Evolutionary conservation across 2,888 invertebrate species (phyloP).

Genomic region (Chrysomela aeneicollis): DNA sequence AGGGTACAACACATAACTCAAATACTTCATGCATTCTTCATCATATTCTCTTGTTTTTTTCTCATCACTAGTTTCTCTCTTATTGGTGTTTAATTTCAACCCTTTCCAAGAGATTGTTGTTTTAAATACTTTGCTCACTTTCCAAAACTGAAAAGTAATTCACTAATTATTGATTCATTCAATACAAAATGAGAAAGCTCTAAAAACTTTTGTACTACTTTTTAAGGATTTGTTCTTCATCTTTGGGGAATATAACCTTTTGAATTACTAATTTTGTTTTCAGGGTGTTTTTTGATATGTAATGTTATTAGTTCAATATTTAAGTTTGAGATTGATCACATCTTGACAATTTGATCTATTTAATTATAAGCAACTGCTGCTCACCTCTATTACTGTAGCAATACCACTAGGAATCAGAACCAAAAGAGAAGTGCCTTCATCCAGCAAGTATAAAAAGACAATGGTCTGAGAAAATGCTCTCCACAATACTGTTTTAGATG

Average conservation of each 20-base stretch:
- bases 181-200: background rate
- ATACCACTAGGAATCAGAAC: conserved; percentile 88
- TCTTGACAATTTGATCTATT: too few relatives aligned
- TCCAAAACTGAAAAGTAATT: conserved; percentile 78
- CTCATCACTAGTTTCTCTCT: conserved; percentile 70
- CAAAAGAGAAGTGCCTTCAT: conserved; percentile 90
- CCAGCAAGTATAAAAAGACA: conserved; percentile 90
- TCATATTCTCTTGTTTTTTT: conserved; percentile 85
- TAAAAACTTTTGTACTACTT: too few relatives aligned
- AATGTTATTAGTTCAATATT: too few relatives aligned
- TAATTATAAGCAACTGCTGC: conserved; percentile 7
- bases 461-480: conserved; percentile 91
- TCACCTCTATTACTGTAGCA: conserved; percentile 88
- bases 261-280: too few relatives aligned
- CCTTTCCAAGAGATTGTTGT: conserved; percentile 60
- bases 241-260: too few relatives aligned
- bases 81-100: conserved; percentile 57
- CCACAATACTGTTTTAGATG: conserved; percentile 90
- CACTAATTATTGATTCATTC: background rate
- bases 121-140: conserved; percentile 90
- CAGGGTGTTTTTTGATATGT: too few relatives aligned
- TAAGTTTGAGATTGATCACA: too few relatives aligned
- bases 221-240: too few relatives aligned
- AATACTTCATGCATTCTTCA: conserved; percentile 90
- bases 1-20: conserved; percentile 89